These are phyloP conservation scores for Paedocypris sp. DNA, from an alignment of 2,113 vertebrate species.

Conservation along the genomic window DNA sequence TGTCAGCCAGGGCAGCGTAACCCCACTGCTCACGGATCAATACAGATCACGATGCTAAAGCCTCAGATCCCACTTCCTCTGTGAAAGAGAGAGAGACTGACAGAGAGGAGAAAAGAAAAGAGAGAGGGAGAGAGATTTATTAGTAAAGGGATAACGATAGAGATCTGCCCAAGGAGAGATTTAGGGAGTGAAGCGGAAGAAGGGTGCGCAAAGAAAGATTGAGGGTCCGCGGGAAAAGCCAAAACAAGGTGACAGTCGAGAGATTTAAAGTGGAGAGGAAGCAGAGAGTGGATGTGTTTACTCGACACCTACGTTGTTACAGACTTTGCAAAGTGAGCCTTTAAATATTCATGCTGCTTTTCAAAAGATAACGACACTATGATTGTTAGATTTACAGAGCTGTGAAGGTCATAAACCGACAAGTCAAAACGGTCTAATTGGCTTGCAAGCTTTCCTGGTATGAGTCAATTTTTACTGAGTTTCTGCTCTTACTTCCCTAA, in stretches of 20 bases:
- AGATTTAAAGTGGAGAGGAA: conserved; percentile 42
- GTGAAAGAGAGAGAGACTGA: background rate
- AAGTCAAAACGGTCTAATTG: too few species aligned
- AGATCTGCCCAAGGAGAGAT: conserved; percentile 8
- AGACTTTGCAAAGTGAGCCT: background rate
- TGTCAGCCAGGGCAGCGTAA: background rate
- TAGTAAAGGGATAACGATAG: background rate
- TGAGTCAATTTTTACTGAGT: too few species aligned
- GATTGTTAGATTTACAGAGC: too few species aligned
- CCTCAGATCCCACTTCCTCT: background rate
- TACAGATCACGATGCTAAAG: background rate
- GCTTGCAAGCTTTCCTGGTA: too few species aligned
- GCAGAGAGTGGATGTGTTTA: conserved; percentile 41
- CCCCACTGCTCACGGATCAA: conserved; percentile 9
- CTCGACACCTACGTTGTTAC: background rate
- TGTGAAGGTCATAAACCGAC: too few species aligned
- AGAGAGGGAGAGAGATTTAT: background rate
- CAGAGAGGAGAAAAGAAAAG: background rate
- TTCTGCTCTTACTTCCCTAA: too few species aligned
- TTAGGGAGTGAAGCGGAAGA: conserved; percentile 15
- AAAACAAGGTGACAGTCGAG: conserved; percentile 40
- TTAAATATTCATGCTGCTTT: background rate
- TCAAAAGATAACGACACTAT: too few species aligned
- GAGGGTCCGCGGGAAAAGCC: conserved; percentile 37
- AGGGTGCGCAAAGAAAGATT: conserved; percentile 27